Conservation (phyloP, 1,140 invertebrate genomes). For the Pseudobourletiella spinata region DNA sequence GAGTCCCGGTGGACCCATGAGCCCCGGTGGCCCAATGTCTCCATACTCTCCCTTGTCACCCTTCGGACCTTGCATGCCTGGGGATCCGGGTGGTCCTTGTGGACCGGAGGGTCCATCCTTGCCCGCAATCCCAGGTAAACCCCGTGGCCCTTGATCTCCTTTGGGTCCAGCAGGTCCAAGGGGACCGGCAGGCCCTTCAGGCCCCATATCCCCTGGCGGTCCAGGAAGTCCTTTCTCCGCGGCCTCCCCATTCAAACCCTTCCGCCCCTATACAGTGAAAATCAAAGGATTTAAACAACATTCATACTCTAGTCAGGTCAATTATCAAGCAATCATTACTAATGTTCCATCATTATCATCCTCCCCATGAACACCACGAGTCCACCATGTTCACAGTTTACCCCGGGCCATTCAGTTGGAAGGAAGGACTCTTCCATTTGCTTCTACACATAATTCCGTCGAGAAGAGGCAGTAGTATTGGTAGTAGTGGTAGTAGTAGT, state of each 20-base stretch:
- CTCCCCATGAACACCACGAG: neutral
- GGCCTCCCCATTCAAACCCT: conserved; percentile 44
- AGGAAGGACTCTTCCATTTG: too few relatives aligned
- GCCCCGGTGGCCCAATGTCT: conserved; percentile 72
- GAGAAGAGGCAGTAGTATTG: too few relatives aligned
- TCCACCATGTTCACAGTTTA: neutral
- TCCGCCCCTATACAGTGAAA: conserved; percentile 44
- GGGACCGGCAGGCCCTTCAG: conserved; percentile 21
- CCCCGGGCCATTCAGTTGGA: too few relatives aligned
- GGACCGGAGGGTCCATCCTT: conserved; percentile 54
- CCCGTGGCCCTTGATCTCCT: conserved; percentile 43
- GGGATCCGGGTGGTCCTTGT: conserved; percentile 47
- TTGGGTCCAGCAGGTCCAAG: conserved; percentile 18
- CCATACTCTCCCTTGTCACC: conserved; percentile 77
- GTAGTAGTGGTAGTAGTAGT: too few relatives aligned
- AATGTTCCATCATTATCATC: too few relatives aligned
- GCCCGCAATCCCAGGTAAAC: conserved; percentile 51
- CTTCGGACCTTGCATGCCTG: conserved; percentile 67
- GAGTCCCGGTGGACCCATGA: conserved; percentile 43
- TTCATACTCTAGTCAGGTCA: too few relatives aligned
- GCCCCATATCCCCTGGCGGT: conserved; percentile 44
- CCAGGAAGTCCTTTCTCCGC: conserved; percentile 45
- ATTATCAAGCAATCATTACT: too few relatives aligned
- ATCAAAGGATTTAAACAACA: too few relatives aligned
- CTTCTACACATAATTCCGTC: too few relatives aligned